Percentiles rank a stretch among this genome's conserved stretches.
Conservation (phyloP, 2,113 vertebrate genomes). For the Myrmophylax atrothorax region DNA sequence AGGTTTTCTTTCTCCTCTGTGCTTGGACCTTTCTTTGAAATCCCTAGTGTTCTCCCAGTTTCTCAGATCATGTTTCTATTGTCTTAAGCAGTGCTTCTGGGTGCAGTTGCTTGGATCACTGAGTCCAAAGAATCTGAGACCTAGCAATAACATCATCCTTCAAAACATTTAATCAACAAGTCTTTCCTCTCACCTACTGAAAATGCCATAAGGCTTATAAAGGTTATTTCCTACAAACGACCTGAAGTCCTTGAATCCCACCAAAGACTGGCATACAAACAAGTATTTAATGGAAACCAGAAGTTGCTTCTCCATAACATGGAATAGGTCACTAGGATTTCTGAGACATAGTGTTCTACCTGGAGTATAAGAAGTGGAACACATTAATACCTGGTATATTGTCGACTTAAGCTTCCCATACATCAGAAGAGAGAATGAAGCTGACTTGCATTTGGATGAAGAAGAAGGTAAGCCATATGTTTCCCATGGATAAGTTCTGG, state of each 20-base stretch:
- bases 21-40: not conserved
- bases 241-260: not conserved
- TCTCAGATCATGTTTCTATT: not conserved
- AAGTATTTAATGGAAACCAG: not conserved
- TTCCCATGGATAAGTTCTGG: not conserved
- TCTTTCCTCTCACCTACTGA: not conserved
- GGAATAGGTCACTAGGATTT: not conserved
- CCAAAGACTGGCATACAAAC: not conserved
- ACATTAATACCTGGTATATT: not conserved
- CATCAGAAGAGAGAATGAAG: not conserved
- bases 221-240: not conserved
- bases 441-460: not conserved
- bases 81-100: not conserved
- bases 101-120: not conserved
- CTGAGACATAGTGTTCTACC: not conserved
- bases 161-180: not conserved
- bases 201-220: not conserved
- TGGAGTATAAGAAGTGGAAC: not conserved
- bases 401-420: not conserved
- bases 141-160: not conserved
- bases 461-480: not conserved
- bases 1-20: not conserved
- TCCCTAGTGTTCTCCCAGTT: not conserved
- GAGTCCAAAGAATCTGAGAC: not conserved
- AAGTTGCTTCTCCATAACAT: not conserved